phyloP scores from a whole-genome alignment of 1,140 invertebrate genomes.

The Pseudomyrmex dendroicus region DNA sequence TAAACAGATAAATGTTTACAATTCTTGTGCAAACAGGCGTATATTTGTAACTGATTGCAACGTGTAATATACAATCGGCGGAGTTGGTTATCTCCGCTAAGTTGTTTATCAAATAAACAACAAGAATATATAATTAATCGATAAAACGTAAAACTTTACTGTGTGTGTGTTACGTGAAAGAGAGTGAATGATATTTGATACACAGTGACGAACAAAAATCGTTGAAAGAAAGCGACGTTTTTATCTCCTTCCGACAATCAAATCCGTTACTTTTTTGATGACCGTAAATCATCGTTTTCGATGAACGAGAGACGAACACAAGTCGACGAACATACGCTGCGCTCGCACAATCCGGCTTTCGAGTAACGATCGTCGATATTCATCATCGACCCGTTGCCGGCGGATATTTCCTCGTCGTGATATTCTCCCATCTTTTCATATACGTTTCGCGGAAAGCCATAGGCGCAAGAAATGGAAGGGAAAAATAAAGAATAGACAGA shows the following conservation, averaged over 20 bases:
- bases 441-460: constrained; percentile 15
- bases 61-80: too few relatives aligned
- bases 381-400: not conserved
- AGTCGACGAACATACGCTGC: not conserved
- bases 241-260: too few relatives aligned
- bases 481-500: constrained; percentile 12
- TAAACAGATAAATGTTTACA: not conserved
- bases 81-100: too few relatives aligned
- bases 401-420: constrained; percentile 3
- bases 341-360: not conserved
- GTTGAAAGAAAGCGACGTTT: too few relatives aligned
- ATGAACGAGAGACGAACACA: not conserved
- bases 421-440: constrained; percentile 13
- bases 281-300: constrained; percentile 6
- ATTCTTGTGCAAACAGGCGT: not conserved
- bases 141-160: too few relatives aligned
- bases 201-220: too few relatives aligned
- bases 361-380: not conserved
- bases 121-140: too few relatives aligned
- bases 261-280: too few relatives aligned
- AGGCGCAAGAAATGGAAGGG: constrained; percentile 19
- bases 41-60: too few relatives aligned
- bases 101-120: too few relatives aligned
- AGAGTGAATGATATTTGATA: too few relatives aligned
- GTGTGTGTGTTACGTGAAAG: too few relatives aligned